Conservation (phyloP, 2,888 invertebrate species). For the Osmoderma eremita region DNA sequence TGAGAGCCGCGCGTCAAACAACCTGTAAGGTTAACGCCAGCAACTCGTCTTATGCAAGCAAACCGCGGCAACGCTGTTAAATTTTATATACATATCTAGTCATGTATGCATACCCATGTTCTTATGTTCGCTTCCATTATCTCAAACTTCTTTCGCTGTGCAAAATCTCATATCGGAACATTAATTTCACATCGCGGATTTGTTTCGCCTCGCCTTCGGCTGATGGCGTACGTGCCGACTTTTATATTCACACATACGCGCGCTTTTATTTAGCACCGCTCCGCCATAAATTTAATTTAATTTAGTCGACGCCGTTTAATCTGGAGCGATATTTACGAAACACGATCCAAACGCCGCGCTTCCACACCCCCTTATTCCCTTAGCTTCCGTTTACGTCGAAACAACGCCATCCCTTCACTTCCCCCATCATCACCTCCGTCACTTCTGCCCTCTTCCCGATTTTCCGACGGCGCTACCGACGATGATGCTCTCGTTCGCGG, state of each 20-base stretch:
- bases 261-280: conserved; percentile 34
- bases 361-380: conserved; percentile 1
- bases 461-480: background rate
- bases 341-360: conserved; percentile 21
- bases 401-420: no score
- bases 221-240: conserved; percentile 26
- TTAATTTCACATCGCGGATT: conserved; percentile 18
- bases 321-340: conserved; percentile 23
- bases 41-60: no score
- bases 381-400: no score
- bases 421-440: no score
- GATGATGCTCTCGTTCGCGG: conserved; percentile 9
- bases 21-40: no score
- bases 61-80: no score
- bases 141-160: conserved; percentile 13
- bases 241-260: conserved; percentile 31
- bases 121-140: conserved; percentile 19
- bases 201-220: conserved; percentile 26
- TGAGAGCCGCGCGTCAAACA: no score
- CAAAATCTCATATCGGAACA: conserved; percentile 31
- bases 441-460: background rate
- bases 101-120: background rate
- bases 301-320: conserved; percentile 36
- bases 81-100: no score
- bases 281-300: conserved; percentile 37